Conservation (phyloP, 2,113 vertebrate species). For the Catharus fuscescens region DNA sequence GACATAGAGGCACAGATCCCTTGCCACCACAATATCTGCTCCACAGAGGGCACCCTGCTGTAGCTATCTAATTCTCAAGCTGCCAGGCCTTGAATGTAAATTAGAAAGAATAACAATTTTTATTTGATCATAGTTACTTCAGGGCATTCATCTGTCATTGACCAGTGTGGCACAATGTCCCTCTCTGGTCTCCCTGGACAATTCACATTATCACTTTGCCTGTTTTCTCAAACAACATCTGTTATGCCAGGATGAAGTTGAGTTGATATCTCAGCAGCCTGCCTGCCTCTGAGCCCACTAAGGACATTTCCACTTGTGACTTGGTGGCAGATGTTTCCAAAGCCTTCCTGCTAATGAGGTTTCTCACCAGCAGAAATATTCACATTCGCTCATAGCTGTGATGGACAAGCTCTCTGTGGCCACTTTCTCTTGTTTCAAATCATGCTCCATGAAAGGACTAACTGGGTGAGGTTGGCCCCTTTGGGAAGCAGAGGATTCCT, state of each 20-base stretch:
- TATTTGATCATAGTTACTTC: neutral
- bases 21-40: neutral
- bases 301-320: neutral
- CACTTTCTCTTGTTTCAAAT: neutral
- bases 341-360: neutral
- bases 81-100: neutral
- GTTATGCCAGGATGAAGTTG: neutral
- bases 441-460: neutral
- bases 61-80: neutral
- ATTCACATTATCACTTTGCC: neutral
- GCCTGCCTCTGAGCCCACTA: neutral
- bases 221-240: neutral
- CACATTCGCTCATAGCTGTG: neutral
- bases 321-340: neutral
- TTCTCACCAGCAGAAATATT: neutral
- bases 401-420: neutral
- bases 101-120: neutral
- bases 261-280: neutral
- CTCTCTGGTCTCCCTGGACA: neutral
- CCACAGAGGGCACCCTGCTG: neutral
- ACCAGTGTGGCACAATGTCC: neutral
- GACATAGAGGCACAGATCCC: neutral
- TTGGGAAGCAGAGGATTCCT: neutral
- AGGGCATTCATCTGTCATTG: neutral
- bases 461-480: neutral